Percentiles rank a stretch among this genome's conserved stretches.
phyloP scores from a whole-genome alignment of 1,140 invertebrate genomes.

The Meloidogyne hapla region DNA sequence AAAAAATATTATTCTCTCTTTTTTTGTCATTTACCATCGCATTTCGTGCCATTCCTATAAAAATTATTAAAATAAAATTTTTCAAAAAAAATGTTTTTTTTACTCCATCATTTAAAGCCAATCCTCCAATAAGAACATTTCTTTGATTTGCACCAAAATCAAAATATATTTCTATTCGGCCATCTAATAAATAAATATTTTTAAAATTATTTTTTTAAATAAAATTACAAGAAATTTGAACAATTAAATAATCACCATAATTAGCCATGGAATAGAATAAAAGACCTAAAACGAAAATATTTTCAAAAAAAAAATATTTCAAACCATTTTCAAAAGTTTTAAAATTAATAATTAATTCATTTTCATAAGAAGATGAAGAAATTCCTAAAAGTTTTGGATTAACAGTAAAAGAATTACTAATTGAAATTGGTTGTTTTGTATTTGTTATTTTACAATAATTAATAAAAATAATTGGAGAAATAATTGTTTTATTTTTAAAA shows the following conservation, averaged over 20 bases:
- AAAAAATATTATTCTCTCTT: neutral
- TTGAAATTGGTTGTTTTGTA: neutral
- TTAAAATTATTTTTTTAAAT: neutral
- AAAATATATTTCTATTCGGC: constrained; percentile 54
- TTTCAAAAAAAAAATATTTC: neutral
- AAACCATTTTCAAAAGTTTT: constrained; percentile 59
- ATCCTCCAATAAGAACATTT: constrained; percentile 50
- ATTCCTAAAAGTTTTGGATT: constrained; percentile 49
- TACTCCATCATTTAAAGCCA: constrained; percentile 56
- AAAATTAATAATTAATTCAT: constrained; percentile 57
- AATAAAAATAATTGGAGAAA: constrained; percentile 45
- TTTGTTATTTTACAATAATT: constrained; percentile 51
- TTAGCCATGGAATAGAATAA: constrained; percentile 63
- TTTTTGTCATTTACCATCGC: too few species aligned
- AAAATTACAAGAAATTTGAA: constrained; percentile 46
- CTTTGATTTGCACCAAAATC: constrained; percentile 54
- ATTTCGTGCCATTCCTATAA: constrained; percentile 52
- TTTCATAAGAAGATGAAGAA: constrained; percentile 61
- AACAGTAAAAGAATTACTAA: constrained; percentile 46
- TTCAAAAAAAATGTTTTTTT: too few species aligned
- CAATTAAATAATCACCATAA: constrained; percentile 60
- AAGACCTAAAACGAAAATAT: constrained; percentile 8
- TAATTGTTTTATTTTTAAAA: constrained; percentile 5
- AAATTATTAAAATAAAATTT: neutral
- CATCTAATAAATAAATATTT: constrained; percentile 18